phyloP scores from a whole-genome alignment of 2,888 invertebrate species.

The Nymphalis c-album region DNA sequence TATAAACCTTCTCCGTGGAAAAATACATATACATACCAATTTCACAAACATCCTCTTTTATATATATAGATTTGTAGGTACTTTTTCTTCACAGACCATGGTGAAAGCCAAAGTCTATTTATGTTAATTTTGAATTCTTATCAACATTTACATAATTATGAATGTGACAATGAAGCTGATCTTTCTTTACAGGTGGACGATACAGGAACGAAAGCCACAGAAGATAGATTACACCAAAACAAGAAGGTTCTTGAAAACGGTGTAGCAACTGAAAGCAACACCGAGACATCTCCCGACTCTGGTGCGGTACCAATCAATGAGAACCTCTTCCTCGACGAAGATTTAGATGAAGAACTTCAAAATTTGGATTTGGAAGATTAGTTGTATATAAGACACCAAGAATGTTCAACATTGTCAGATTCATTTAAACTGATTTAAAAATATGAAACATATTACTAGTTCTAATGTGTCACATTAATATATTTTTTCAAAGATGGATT shows the following conservation, averaged over 20 bases:
- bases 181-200: constrained; percentile 83
- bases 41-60: too few species aligned
- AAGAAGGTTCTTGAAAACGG: constrained; percentile 58
- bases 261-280: constrained; percentile 30
- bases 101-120: too few species aligned
- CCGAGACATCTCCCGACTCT: constrained; percentile 54
- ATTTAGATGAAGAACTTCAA: constrained; percentile 91
- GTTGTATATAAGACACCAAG: constrained; percentile 16
- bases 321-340: constrained; percentile 94
- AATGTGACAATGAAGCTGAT: too few species aligned
- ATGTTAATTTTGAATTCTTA: background rate
- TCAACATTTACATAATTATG: background rate
- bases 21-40: too few species aligned
- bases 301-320: constrained; percentile 92
- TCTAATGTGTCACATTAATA: too few species aligned
- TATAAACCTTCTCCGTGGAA: too few species aligned
- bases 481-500: too few species aligned
- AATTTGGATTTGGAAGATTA: constrained; percentile 87
- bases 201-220: constrained; percentile 86
- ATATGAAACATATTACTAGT: background rate
- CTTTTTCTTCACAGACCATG: too few species aligned
- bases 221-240: constrained; percentile 83
- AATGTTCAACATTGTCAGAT: background rate
- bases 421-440: background rate
- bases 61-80: too few species aligned